Conservation (phyloP, 1,140 invertebrate genomes). For the Araneus ventricosus region DNA sequence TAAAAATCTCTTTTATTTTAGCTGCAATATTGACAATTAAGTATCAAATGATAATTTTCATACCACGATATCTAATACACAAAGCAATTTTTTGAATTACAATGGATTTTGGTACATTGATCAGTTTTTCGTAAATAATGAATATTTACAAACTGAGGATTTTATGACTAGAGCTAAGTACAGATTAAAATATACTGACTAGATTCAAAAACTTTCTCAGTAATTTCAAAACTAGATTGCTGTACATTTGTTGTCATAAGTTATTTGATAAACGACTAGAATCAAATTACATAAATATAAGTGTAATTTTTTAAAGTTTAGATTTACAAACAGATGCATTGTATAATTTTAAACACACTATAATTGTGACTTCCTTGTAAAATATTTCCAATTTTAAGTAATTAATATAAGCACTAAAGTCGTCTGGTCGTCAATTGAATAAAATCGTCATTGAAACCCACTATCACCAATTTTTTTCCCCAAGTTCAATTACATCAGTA, state of each 20-base stretch:
- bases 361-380: background rate
- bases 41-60: slow-evolving; percentile 30
- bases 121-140: background rate
- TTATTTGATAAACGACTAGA: background rate
- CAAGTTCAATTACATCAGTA: too few relatives aligned
- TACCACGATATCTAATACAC: background rate
- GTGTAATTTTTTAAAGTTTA: background rate
- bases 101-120: background rate
- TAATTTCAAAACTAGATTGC: background rate
- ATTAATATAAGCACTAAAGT: too few relatives aligned
- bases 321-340: background rate
- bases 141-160: background rate
- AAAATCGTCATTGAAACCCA: too few relatives aligned
- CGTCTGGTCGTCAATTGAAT: too few relatives aligned
- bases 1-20: background rate
- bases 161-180: background rate
- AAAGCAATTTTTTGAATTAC: background rate
- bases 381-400: too few relatives aligned
- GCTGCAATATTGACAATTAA: background rate
- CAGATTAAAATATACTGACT: background rate
- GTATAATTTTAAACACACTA: background rate
- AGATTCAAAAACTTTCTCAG: background rate
- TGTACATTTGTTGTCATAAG: background rate
- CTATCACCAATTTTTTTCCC: too few relatives aligned
- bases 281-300: background rate